Evolutionary conservation across 2,797 vertebrate species (phyloP), one percentile per base, ranked within the genome.

Genomic region (Malacoctenus gilli): DNA sequence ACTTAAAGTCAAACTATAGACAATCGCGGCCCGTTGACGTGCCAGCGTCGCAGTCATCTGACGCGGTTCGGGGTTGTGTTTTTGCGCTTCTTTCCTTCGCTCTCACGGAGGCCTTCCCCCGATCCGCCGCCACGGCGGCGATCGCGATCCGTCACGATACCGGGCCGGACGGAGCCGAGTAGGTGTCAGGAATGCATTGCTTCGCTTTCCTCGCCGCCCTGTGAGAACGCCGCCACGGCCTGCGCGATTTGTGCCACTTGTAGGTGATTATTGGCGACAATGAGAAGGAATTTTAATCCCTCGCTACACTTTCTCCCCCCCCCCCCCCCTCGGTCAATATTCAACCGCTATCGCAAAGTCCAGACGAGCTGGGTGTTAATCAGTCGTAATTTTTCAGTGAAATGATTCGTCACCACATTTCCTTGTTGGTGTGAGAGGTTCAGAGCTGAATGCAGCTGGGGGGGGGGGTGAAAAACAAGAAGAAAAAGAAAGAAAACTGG

Each of bases 11-110:
- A 69, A 65, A 43, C 57, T 56, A 31, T 14, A 68, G 83, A 91
- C 91, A 91, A 90, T 89, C 63, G 35, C 52, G 63, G 49, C 80
- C n/a, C 76, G 85, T 91, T 90, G 87, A 88, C 73, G 53, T 59
- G 18, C 46, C 59, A 47, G 63, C 64, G 84, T 86, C 82, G 68
- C 76, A 80, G 85, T 91, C 87, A 89, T 86, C 82, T 90, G 88
- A 92, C 79, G 72, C 64, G 38, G 72, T 48, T 84, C 83, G 79
- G 46, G 64, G 62, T 80, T 77, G 71, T 19, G 18, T 86, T 82
- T 88, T 89, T 85, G 84, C 80, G 47, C 58, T 55, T 59, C 69
- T 70, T 51, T 53, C 59, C 61, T 67, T 62, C 52, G 47, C 37
- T 53, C 28, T 21, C 44, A 65, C 42, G 37, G 71, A 84, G 82